Evolutionary conservation across 2,888 invertebrate species (phyloP), one percentile per base, ranked within the genome.

Genomic region (Emmelina monodactyla): DNA sequence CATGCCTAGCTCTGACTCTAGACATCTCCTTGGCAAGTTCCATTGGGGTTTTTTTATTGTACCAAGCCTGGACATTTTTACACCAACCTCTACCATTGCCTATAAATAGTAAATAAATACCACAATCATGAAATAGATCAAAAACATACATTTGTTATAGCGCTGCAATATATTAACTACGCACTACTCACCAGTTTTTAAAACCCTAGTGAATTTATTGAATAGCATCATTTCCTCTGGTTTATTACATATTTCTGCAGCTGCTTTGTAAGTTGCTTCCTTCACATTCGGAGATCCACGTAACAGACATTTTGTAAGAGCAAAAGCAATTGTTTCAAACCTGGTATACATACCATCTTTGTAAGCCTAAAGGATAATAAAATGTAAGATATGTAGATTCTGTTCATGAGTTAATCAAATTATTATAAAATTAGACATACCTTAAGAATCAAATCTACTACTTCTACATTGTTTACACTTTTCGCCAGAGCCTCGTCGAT

Each of bases 141-240:
- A n/a, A n/a, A n/a, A n/a, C n/a, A n/a, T n/a, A n/a, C n/a, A n/a
- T n/a, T n/a, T n/a, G n/a, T n/a, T n/a, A n/a, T n/a, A n/a, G n/a
- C n/a, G n/a, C n/a, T n/a, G n/a, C n/a, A n/a, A n/a, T n/a, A n/a
- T n/a, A n/a, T n/a, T n/a, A n/a, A n/a, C n/a, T n/a, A 9, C 14
- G 19, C 22, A 19, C 16, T 22, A 16, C 37, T 34, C 54, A 76
- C 78, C 78, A 51, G 73, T 76, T 50, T 66, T 63, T 34, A 86
- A 52, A 35, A 71, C 49, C 49, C 84, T 78, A 31, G 83, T 78
- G 50, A 79, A 85, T 51, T 83, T 83, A 35, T 84, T 71, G 45
- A 88, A 88, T 14, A 83, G 63, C 65, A 88, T 80, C 53, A 89
- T 70, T 44, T 86, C 78, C 44, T 87, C 83, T 6, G 89, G 84